Conservation (phyloP, 2,797 vertebrate species). For the Lateolabrax maculatus region DNA sequence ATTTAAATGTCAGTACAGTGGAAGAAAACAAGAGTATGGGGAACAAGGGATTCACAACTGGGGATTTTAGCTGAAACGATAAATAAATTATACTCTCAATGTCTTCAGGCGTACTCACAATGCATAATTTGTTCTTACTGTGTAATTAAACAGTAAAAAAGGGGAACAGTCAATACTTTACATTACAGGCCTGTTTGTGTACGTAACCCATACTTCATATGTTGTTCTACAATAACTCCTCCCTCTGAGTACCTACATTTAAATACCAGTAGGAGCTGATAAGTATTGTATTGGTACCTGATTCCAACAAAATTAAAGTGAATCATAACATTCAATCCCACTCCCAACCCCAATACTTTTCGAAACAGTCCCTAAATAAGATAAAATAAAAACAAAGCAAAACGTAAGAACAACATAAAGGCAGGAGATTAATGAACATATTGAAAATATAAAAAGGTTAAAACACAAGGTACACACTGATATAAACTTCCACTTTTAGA, state of each 20-base stretch:
- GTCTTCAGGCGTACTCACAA: background rate
- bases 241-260: background rate
- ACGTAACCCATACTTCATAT: background rate
- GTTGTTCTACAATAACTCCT: background rate
- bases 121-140: background rate
- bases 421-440: conserved; percentile 1
- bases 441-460: conserved; percentile 15
- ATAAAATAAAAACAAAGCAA: conserved; percentile 3
- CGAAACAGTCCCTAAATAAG: background rate
- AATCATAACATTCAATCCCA: background rate
- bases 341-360: background rate
- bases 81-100: background rate
- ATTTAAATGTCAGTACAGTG: background rate
- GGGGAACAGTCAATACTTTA: background rate
- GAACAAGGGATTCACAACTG: background rate
- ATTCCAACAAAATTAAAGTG: background rate
- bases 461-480: background rate
- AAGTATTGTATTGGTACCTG: background rate
- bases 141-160: background rate
- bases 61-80: background rate
- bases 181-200: background rate
- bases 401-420: conserved; percentile 3
- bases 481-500: background rate
- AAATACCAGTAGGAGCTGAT: background rate
- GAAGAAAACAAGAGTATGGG: background rate